Conservation (phyloP, 2,113 vertebrate genomes). For the Larimichthys polyactis region DNA sequence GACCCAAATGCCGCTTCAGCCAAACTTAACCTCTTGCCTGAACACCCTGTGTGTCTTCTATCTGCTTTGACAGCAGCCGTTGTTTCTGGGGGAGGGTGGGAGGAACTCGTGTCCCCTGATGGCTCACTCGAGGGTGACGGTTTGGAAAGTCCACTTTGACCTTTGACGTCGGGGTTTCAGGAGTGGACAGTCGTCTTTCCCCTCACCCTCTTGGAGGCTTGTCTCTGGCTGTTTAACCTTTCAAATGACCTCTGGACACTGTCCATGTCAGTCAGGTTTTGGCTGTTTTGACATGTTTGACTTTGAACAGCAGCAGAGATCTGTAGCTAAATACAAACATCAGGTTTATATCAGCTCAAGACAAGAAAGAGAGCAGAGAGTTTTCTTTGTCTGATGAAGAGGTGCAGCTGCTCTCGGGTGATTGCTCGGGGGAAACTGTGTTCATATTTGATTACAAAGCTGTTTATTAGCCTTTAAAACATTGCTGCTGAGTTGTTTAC, state of each 20-base stretch:
- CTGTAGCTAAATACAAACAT: not conserved
- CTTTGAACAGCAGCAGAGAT: not conserved
- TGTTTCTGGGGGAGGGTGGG: conserved; percentile 47
- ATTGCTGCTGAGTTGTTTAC: not conserved
- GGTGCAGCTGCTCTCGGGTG: conserved; percentile 1
- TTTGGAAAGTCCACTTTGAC: conserved; percentile 76
- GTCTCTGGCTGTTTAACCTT: conserved; percentile 61
- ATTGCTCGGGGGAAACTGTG: not conserved
- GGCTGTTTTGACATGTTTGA: not conserved
- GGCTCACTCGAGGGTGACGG: conserved; percentile 66
- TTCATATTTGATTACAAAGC: not conserved
- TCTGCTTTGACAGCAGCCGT: conserved; percentile 64
- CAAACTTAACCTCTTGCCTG: conserved; percentile 42
- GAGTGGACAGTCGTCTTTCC: conserved; percentile 28
- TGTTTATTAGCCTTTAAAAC: too few relatives aligned
- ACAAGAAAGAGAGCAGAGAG: not conserved
- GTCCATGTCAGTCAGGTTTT: conserved; percentile 54
- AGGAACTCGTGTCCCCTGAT: conserved; percentile 53
- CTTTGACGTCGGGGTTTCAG: conserved; percentile 46
- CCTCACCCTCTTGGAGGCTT: conserved; percentile 21
- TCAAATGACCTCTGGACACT: conserved; percentile 49
- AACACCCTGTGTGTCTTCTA: conserved; percentile 37
- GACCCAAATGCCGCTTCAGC: conserved; percentile 34
- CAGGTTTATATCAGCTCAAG: not conserved
- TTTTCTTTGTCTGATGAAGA: not conserved